A percentile compares a stretch with the other conserved stretches of the same genome.
phyloP scores from a whole-genome alignment of 2,113 vertebrate genomes.

The Hippocampus comes region DNA sequence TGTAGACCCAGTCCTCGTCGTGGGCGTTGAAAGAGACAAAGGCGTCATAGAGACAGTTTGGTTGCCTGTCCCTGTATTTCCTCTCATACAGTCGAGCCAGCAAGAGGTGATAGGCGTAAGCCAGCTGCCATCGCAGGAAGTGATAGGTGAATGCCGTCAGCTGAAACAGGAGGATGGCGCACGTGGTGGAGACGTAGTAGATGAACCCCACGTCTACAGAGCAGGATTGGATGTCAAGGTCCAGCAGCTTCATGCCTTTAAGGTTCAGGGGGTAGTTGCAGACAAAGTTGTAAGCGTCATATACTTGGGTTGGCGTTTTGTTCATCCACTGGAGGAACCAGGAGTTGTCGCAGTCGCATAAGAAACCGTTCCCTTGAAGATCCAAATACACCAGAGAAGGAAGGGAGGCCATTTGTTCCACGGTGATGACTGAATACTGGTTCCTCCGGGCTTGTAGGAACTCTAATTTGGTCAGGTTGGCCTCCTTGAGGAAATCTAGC shows the following conservation, averaged over 20 bases:
- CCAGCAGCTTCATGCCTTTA: conserved; percentile 46
- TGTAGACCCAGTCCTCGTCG: conserved; percentile 71
- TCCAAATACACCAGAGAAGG: conserved; percentile 64
- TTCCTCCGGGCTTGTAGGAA: conserved; percentile 60
- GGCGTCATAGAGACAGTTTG: conserved; percentile 63
- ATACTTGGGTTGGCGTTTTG: conserved; percentile 61
- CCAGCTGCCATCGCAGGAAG: conserved; percentile 64
- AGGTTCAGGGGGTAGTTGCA: conserved; percentile 65
- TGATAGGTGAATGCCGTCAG: conserved; percentile 54
- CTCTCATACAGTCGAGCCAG: conserved; percentile 61
- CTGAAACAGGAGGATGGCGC: conserved; percentile 39
- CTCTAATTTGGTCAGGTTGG: conserved; percentile 56
- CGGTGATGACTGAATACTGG: conserved; percentile 39
- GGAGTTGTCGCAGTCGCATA: conserved; percentile 67
- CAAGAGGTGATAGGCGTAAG: conserved; percentile 70
- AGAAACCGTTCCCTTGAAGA: conserved; percentile 62
- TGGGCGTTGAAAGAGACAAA: conserved; percentile 74
- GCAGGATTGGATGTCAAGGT: conserved; percentile 50
- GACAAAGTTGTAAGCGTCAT: conserved; percentile 56
- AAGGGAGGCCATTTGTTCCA: conserved; percentile 37
- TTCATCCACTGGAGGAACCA: conserved; percentile 61
- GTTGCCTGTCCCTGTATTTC: conserved; percentile 41
- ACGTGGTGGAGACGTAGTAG: conserved; percentile 49
- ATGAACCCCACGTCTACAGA: conserved; percentile 30
- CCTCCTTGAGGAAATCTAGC: conserved; percentile 58